Evolutionary conservation across 2,797 vertebrate species (phyloP), one percentile per base, ranked within the genome.

Genomic region (Propithecus deckenii): DNA sequence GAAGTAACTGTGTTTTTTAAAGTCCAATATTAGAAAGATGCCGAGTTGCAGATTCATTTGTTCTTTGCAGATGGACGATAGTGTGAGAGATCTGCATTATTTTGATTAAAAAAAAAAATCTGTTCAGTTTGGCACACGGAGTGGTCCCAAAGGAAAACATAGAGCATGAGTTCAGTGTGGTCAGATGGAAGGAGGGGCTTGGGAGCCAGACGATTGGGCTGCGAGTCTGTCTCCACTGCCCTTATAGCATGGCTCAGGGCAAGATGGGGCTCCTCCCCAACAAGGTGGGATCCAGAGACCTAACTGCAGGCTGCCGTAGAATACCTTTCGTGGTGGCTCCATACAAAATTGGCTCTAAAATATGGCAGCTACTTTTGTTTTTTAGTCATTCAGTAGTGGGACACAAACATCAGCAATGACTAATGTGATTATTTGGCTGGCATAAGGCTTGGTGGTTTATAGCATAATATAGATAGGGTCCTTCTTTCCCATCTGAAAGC

Each of bases 371-470:
- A 46, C 57, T 65, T 92, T 89, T 94, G 15, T 46, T 86, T 89
- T 86, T 86, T 83, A 79, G 72, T 91, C 71, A 41, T 80, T 89
- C 69, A 61, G 7, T 92, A 78, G 63, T 67, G 81, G 84, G 85
- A 43, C 78, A 86, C 94, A 97, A 81, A 95, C 20, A 11, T 96
- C 93, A 72, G 88, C 94, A 97, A 91, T 20, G 35, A 95, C 93
- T 89, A 69, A 95, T 43, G 1, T n/a, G 76, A 83, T 96, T 86
- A 76, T 96, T 97, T 96, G 90, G 93, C 86, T 97, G 93, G 52
- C n/a, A 25, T 97, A 89, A 43, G 94, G 86, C 89, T 94, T 90
- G 88, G 89, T 88, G 95, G 55, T 96, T 97, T 89, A 46, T 74
- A 96, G 97, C 32, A 86, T 71, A 48, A 50, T 90, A 41, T 48